Base-by-base conservation (phyloP, 2,113 vertebrate species). In the Paralichthys olivaceus region DNA sequence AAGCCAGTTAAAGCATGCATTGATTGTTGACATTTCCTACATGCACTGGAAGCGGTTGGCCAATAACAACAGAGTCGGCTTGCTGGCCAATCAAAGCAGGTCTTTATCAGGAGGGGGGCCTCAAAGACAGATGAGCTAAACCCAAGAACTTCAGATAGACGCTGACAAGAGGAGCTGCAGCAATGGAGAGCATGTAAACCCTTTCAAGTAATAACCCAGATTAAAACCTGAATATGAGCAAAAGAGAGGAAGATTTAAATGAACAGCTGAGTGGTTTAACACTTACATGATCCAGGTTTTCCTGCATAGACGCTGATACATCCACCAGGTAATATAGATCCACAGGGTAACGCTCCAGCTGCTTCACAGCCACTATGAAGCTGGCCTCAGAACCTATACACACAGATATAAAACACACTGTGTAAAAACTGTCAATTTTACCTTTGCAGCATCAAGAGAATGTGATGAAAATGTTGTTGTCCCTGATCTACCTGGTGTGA, bases 291-390 rank as follows among this genome's bases (percentile, higher is more conserved):
- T 98, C 95, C 79, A 99, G 96, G 87, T 97, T 97, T 86, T 96
- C 96, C 82, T 96, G 95, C 98, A 99, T 99, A 37, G 98, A 99
- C 19, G 97, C 98, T 0, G 98, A 99, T 13, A 99, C 96, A 80
- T 99, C 98, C 87, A 99, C 98, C 79, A 99, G 93, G 90, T 97
- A 98, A 93, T 99, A 99, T 77, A 99, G 95, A 89, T 99, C 98
- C 87, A 99, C 96, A 4, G 98, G 97, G 55, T 99, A 99, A 68
- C 95, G 95, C 79, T 97, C 94, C 80, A 98, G 84, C 91, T 96
- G 97, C 75, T 83, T 96, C 72, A 99, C 95, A 60, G 95, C 96
- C 81, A 99, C 89, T 3, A 95, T 85, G 72, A 98, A 96, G 84
- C 92, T 97, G 83, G 93, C 95, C 89, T 96, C 93, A 70, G 94